Evolutionary conservation across 1,140 invertebrate species (phyloP).

Genomic region (Drosophila leontia): DNA sequence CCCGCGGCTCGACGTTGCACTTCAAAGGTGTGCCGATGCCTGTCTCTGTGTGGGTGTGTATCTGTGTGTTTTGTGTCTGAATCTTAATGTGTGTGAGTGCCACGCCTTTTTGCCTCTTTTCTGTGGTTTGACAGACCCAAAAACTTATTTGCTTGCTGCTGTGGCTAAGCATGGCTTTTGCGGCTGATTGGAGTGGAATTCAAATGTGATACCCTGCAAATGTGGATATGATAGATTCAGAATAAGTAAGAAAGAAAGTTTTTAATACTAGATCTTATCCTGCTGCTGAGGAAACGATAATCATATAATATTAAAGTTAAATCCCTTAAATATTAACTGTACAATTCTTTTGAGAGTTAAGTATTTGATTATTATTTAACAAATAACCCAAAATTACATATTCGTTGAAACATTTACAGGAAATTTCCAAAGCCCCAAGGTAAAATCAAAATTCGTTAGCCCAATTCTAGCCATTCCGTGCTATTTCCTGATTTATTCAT

Average conservation of each 20-base stretch:
- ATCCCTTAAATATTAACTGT: not conserved
- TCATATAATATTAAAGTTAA: no score
- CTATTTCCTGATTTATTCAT: slow-evolving; percentile 36
- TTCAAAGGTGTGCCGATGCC: slow-evolving; percentile 70
- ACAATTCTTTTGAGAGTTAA: no score
- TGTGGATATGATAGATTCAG: not conserved
- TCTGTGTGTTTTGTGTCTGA: not conserved
- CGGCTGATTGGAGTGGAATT: slow-evolving; percentile 43
- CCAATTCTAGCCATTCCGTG: slow-evolving; percentile 6
- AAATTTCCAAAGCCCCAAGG: no score
- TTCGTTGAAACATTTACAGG: not conserved
- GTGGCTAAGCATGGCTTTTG: slow-evolving; percentile 31
- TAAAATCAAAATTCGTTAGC: not conserved
- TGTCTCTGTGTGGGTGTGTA: not conserved
- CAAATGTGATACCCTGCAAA: slow-evolving; percentile 8
- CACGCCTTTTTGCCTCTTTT: slow-evolving; percentile 32
- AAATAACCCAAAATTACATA: not conserved
- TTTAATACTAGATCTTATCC: no score
- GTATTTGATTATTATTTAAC: no score
- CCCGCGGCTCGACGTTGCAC: slow-evolving; percentile 71
- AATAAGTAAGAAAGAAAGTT: no score
- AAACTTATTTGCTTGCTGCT: slow-evolving; percentile 7
- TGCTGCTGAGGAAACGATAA: no score
- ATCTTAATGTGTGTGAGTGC: slow-evolving; percentile 1
- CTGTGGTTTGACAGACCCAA: slow-evolving; percentile 14